These are phyloP conservation scores for Cydia amplana DNA, from an alignment of 1,140 invertebrate genomes.

Conservation along the genomic window DNA sequence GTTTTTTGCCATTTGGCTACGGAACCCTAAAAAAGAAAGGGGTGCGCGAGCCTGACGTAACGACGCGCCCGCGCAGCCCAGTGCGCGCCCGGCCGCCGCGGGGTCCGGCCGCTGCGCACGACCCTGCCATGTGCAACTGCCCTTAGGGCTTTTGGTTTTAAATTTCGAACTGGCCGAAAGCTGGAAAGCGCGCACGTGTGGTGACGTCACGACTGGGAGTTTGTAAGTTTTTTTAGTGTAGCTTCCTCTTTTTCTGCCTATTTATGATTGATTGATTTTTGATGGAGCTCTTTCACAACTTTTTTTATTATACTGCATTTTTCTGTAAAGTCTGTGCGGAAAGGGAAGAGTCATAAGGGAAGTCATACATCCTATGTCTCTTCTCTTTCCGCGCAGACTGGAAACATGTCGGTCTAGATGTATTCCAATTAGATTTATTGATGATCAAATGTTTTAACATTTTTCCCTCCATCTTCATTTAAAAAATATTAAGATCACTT, in stretches of 20 bases:
- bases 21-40: no score
- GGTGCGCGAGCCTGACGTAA: slow-evolving; percentile 51
- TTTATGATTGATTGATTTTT: not conserved
- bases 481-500: no score
- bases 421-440: not conserved
- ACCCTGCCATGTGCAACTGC: slow-evolving; percentile 16
- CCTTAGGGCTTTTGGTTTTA: slow-evolving; percentile 33
- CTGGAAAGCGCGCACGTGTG: slow-evolving; percentile 48
- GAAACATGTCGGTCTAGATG: not conserved
- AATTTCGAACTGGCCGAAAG: slow-evolving; percentile 38
- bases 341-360: no score
- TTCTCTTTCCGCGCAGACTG: no score
- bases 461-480: no score
- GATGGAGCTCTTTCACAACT: not conserved
- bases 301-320: no score
- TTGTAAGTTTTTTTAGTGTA: slow-evolving; percentile 55
- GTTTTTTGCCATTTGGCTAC: no score
- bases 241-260: not conserved
- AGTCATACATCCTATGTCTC: no score
- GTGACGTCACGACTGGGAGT: slow-evolving; percentile 52
- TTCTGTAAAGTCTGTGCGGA: not conserved
- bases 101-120: slow-evolving; percentile 55
- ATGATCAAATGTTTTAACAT: not conserved
- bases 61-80: slow-evolving; percentile 37
- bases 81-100: slow-evolving; percentile 56